These are phyloP conservation scores for Scortum barcoo DNA, from an alignment of 2,113 vertebrate species.

Conservation along the genomic window DNA sequence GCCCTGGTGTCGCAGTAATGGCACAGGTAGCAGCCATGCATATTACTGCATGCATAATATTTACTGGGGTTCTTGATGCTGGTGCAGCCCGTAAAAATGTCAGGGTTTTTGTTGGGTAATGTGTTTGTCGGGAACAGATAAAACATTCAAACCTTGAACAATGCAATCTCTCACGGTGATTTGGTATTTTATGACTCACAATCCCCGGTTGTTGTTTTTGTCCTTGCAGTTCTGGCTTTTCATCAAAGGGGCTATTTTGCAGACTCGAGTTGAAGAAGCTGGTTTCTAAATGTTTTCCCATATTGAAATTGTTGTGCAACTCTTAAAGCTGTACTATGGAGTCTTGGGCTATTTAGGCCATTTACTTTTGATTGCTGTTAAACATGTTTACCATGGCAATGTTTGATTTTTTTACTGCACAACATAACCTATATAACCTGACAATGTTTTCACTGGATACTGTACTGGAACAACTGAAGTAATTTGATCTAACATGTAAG, in stretches of 20 bases:
- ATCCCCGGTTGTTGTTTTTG: conserved; percentile 1
- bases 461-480: no score
- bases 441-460: no score
- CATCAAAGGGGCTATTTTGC: background rate
- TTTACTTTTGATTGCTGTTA: no score
- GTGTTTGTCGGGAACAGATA: conserved; percentile 28
- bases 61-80: background rate
- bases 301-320: background rate
- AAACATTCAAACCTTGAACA: conserved; percentile 2
- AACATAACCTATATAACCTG: no score
- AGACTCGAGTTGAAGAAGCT: background rate
- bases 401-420: no score
- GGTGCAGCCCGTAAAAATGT: background rate
- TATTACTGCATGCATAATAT: background rate
- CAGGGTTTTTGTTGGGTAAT: conserved; percentile 16
- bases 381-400: no score
- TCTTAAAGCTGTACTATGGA: conserved; percentile 6
- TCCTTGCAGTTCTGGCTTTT: background rate
- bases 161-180: background rate
- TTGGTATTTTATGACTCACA: conserved; percentile 3
- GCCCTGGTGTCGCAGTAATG: background rate
- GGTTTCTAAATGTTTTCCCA: background rate
- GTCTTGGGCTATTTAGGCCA: no score
- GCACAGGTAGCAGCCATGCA: background rate
- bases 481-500: no score